A percentile compares a stretch with the other conserved stretches of the same genome.
Conservation (phyloP, 2,888 invertebrate species). For the Drosophila subsilvestris region DNA sequence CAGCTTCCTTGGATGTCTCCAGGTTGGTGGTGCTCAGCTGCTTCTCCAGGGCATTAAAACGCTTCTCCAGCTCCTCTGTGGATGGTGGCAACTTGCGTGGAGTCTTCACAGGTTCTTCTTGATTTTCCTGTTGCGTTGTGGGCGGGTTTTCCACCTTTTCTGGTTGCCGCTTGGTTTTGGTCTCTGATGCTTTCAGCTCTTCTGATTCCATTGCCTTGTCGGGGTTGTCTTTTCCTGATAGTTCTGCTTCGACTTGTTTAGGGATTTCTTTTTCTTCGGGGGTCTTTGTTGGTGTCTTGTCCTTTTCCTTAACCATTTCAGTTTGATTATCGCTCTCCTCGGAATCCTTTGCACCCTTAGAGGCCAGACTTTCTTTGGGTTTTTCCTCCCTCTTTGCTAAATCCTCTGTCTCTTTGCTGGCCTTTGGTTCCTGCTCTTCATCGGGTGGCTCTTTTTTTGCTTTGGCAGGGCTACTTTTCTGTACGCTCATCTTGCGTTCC, state of each 20-base stretch:
- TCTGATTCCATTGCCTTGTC: not conserved
- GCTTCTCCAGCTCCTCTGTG: conserved; percentile 80
- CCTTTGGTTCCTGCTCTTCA: conserved; percentile 15
- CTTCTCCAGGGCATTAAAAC: conserved; percentile 78
- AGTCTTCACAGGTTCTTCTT: conserved; percentile 20
- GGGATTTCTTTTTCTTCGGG: not conserved
- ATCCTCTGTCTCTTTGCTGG: conserved; percentile 1
- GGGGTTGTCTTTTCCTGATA: not conserved
- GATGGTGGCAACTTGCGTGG: conserved; percentile 66
- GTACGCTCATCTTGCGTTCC: conserved; percentile 64
- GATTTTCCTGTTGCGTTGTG: not conserved
- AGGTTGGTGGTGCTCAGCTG: conserved; percentile 59
- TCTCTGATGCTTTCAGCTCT: not conserved
- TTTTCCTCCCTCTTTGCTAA: not conserved
- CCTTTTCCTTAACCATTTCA: not conserved
- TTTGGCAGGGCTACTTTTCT: conserved; percentile 61
- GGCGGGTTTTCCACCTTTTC: not conserved
- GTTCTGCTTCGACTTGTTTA: not conserved
- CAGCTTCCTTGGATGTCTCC: conserved; percentile 24
- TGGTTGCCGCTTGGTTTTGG: not conserved
- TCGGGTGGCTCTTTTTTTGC: conserved; percentile 79
- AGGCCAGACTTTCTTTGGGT: not conserved
- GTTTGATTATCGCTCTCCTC: not conserved
- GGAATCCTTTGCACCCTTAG: not conserved
- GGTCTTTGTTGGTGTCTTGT: not conserved